phyloP scores from a whole-genome alignment of 2,888 invertebrate genomes.

The Pantelozetes paolii region DNA sequence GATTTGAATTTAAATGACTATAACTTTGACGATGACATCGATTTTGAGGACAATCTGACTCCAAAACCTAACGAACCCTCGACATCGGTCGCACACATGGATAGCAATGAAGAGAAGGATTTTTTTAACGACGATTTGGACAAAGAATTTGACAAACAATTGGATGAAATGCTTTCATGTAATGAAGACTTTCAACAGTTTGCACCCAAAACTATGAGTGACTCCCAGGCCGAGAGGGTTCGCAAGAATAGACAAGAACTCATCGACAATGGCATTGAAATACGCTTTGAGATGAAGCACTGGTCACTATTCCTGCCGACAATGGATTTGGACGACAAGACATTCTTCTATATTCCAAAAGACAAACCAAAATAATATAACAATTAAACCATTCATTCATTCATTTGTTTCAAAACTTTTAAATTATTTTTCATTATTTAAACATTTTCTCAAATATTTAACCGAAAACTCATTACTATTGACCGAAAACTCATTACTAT shows the following conservation, averaged over 20 bases:
- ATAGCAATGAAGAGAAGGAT: background rate
- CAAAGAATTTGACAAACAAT: background rate
- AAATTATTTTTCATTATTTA: too few species aligned
- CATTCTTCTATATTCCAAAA: background rate
- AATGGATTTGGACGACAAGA: background rate
- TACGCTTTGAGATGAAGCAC: too few species aligned
- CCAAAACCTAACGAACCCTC: background rate
- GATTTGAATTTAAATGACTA: too few species aligned
- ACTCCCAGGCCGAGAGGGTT: too few species aligned
- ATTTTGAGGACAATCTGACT: background rate
- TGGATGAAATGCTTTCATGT: background rate
- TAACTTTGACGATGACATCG: background rate
- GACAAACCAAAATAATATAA: too few species aligned
- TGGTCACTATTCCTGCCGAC: slow-evolving; percentile 13
- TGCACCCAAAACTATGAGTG: too few species aligned
- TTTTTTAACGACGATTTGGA: background rate
- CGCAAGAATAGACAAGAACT: too few species aligned
- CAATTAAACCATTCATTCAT: too few species aligned
- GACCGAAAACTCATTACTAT: too few species aligned
- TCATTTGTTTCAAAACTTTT: too few species aligned
- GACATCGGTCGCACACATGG: background rate
- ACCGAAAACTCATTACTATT: too few species aligned
- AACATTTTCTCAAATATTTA: too few species aligned
- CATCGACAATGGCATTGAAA: background rate
- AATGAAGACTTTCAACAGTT: slow-evolving; percentile 25